These are phyloP conservation scores for Poecilia velifera DNA, from an alignment of 2,797 vertebrate genomes.

Conservation along the genomic window DNA sequence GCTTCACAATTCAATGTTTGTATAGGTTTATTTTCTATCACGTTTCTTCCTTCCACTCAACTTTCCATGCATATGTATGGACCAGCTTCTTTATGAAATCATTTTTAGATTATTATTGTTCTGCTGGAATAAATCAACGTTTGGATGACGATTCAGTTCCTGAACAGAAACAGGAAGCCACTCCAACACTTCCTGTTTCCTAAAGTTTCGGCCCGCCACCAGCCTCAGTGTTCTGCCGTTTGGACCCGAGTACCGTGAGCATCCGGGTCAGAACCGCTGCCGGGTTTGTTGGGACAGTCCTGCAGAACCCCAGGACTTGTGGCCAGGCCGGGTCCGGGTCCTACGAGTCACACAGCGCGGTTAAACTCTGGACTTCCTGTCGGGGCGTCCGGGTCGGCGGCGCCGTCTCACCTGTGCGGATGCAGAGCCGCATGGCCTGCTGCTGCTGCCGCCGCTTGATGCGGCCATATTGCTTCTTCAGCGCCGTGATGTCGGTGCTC, in stretches of 20 bases:
- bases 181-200: neutral
- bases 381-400: neutral
- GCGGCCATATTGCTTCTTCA: constrained; percentile 93
- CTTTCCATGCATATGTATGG: neutral
- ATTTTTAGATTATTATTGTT: neutral
- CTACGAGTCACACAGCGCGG: constrained; percentile 66
- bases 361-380: constrained; percentile 20
- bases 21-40: neutral
- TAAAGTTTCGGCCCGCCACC: constrained; percentile 4
- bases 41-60: neutral
- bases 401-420: constrained; percentile 86
- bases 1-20: too few species aligned
- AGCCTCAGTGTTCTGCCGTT: constrained; percentile 7
- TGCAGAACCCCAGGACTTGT: constrained; percentile 80
- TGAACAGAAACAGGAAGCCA: neutral
- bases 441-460: constrained; percentile 96
- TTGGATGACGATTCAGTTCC: neutral
- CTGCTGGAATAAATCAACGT: too few species aligned
- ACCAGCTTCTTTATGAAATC: neutral
- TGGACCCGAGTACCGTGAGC: constrained; percentile 48
- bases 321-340: constrained; percentile 82
- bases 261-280: constrained; percentile 70
- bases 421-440: constrained; percentile 92
- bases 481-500: constrained; percentile 94
- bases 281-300: constrained; percentile 76